A percentile compares a stretch with the other conserved stretches of the same genome.
Evolutionary conservation across 2,797 vertebrate genomes (phyloP).

Genomic region (Echeneis naucrates): DNA sequence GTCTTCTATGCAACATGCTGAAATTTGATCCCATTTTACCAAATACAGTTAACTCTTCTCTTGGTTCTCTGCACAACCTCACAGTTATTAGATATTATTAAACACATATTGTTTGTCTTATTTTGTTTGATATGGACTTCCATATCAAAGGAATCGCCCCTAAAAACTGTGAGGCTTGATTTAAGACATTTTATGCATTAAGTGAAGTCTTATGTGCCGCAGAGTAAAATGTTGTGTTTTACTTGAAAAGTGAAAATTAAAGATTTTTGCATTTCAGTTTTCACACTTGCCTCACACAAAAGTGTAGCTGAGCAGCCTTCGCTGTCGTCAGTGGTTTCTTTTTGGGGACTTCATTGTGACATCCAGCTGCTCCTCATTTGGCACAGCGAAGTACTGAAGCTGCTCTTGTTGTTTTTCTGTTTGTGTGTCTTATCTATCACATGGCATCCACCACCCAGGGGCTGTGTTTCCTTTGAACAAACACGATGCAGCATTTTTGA

Average conservation of each 20-base stretch:
- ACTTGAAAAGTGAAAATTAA: no score
- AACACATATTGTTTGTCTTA: no score
- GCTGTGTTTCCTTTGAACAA: slow-evolving; percentile 43
- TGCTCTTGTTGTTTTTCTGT: slow-evolving; percentile 20
- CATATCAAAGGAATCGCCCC: no score
- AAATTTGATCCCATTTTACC: no score
- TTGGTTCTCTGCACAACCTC: no score
- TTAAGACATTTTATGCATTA: no score
- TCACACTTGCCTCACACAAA: not conserved
- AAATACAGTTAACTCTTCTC: no score
- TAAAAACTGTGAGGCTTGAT: no score
- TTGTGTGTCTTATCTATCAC: slow-evolving; percentile 11
- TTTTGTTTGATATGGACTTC: no score
- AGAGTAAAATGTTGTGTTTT: no score
- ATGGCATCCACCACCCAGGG: slow-evolving; percentile 18
- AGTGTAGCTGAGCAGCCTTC: slow-evolving; percentile 36
- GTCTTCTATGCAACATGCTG: no score
- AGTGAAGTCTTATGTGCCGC: not conserved
- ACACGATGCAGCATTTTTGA: slow-evolving; percentile 46
- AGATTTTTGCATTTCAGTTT: not conserved
- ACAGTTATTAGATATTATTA: no score
- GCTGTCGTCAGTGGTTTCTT: slow-evolving; percentile 53
- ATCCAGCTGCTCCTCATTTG: slow-evolving; percentile 52
- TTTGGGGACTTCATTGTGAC: slow-evolving; percentile 57
- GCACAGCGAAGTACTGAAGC: slow-evolving; percentile 28